phyloP scores from a whole-genome alignment of 2,888 invertebrate species.

The Standfussiana lucernea region DNA sequence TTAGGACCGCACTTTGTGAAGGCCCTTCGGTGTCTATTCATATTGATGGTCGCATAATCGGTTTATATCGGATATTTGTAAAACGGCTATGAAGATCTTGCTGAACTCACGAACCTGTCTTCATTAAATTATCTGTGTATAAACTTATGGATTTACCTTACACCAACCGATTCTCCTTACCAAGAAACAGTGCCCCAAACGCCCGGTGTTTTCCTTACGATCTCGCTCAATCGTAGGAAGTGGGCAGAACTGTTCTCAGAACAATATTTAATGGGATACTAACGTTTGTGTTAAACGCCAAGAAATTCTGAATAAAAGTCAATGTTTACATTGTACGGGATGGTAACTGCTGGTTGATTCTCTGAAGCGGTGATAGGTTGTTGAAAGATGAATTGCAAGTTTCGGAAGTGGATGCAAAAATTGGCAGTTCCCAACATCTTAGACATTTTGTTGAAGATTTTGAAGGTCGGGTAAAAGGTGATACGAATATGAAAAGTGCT shows the following conservation, averaged over 20 bases:
- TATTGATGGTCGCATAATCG: not conserved
- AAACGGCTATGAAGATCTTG: not conserved
- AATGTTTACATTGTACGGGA: slow-evolving; percentile 50
- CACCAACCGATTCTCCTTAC: slow-evolving; percentile 28
- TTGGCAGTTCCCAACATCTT: not conserved
- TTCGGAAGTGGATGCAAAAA: slow-evolving; percentile 20
- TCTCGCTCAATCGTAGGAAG: slow-evolving; percentile 48
- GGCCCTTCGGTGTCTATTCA: not conserved
- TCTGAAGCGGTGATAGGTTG: slow-evolving; percentile 18
- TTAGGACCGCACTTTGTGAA: not conserved
- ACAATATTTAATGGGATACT: slow-evolving; percentile 55
- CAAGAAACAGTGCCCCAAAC: slow-evolving; percentile 21
- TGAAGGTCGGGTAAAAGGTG: not conserved
- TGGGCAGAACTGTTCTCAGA: slow-evolving; percentile 37
- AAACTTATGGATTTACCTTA: not conserved
- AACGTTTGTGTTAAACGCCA: slow-evolving; percentile 39
- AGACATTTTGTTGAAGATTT: slow-evolving; percentile 5
- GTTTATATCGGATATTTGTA: not conserved
- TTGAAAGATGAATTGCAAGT: slow-evolving; percentile 33
- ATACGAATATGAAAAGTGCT: not conserved
- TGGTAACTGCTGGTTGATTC: slow-evolving; percentile 34
- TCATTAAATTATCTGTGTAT: not conserved
- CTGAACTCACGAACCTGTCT: not conserved
- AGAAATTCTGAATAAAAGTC: slow-evolving; percentile 52
- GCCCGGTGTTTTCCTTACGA: slow-evolving; percentile 47